Percentiles rank a stretch among this genome's conserved stretches.
These are phyloP conservation scores for Drosophila mettleri DNA, from an alignment of 2,888 invertebrate genomes.

Conservation along the genomic window DNA sequence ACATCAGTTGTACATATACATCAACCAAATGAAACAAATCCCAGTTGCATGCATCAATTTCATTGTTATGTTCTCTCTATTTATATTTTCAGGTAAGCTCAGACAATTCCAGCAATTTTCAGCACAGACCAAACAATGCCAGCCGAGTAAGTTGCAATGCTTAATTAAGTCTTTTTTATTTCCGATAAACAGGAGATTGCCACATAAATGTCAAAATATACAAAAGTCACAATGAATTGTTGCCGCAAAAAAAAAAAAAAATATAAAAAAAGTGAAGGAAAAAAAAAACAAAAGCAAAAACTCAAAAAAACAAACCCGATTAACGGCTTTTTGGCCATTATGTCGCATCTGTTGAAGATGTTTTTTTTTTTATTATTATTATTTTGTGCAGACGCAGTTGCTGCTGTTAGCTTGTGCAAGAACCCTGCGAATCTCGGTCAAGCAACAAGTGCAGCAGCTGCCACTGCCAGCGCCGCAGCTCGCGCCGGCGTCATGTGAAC, in stretches of 20 bases:
- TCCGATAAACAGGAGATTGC: conserved; percentile 25
- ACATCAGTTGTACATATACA: not conserved
- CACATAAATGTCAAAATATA: conserved; percentile 19
- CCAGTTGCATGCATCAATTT: not conserved
- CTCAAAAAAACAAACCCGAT: conserved; percentile 32
- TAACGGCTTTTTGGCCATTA: conserved; percentile 49
- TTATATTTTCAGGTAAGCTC: conserved; percentile 44
- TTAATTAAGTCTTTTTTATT: conserved; percentile 21
- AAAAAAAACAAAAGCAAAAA: conserved; percentile 4
- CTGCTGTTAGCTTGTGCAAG: conserved; percentile 44
- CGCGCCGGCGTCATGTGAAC: conserved; percentile 38
- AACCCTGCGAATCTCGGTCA: conserved; percentile 67
- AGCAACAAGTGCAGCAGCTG: conserved; percentile 73
- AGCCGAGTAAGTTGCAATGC: conserved; percentile 43
- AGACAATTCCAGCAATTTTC: not conserved
- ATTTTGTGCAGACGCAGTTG: conserved; percentile 23
- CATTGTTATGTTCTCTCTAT: conserved; percentile 31
- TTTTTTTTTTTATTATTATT: conserved; percentile 21
- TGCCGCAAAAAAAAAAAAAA: conserved; percentile 4
- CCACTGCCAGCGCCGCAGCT: conserved; percentile 4
- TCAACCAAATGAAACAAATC: not conserved
- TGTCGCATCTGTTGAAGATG: conserved; percentile 46
- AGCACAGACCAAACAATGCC: conserved; percentile 48
- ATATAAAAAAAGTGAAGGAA: conserved; percentile 1
- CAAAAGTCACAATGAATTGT: conserved; percentile 12